A percentile compares a stretch with the other conserved stretches of the same genome.
Conservation (phyloP, 2,797 vertebrate genomes). For the Anas bernieri region DNA sequence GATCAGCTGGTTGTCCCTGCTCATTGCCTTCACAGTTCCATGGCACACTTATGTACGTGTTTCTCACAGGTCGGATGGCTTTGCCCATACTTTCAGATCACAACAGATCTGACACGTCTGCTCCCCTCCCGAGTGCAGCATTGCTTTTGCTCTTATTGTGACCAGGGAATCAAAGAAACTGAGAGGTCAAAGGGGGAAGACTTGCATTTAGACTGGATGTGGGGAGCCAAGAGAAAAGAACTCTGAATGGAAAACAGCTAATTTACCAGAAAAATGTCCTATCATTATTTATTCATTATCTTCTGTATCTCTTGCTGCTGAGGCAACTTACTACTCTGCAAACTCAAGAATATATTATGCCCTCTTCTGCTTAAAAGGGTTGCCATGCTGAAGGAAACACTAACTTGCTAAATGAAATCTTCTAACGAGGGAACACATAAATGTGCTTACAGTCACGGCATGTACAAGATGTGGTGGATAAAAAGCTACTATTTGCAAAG, state of each 20-base stretch:
- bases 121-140: fast-evolving
- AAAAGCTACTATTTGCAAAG: neutral
- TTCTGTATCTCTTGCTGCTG: neutral
- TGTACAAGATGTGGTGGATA: fast-evolving
- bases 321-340: fast-evolving
- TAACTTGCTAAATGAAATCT: neutral
- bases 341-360: neutral
- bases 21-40: fast-evolving
- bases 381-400: neutral
- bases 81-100: fast-evolving
- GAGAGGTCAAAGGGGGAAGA: neutral
- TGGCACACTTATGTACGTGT: neutral
- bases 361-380: neutral
- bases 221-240: neutral
- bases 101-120: fast-evolving
- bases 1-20: neutral
- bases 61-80: neutral
- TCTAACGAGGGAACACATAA: neutral
- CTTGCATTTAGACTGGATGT: neutral
- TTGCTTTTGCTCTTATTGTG: neutral
- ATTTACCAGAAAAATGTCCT: neutral
- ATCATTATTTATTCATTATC: fast-evolving
- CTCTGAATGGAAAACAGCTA: neutral
- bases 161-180: fast-evolving
- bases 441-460: fast-evolving